phyloP scores from a whole-genome alignment of 64 coral and sea anemone species.

The Montipora foliosa region DNA sequence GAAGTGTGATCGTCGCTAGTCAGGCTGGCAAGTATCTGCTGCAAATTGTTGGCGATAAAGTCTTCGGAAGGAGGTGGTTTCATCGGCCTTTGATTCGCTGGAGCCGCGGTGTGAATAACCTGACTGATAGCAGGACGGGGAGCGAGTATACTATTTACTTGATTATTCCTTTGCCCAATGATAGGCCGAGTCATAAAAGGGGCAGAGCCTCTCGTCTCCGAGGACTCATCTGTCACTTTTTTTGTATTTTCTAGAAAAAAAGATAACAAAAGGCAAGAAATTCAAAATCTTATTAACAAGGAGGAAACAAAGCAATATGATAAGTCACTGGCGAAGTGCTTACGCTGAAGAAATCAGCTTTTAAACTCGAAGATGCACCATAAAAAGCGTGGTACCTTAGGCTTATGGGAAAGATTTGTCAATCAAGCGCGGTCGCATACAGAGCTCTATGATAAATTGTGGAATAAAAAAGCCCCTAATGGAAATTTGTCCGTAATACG shows the following conservation, averaged over 20 bases:
- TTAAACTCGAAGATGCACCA: no score
- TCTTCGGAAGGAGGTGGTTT: not conserved
- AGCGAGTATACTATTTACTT: not conserved
- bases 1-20: not conserved
- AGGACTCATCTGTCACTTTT: constrained; percentile 47
- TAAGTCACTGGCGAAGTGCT: no score
- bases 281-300: not conserved
- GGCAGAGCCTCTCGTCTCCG: constrained; percentile 18
- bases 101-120: not conserved
- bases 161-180: constrained; percentile 42
- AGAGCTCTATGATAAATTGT: no score
- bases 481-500: no score
- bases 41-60: constrained; percentile 44
- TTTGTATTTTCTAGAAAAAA: constrained; percentile 13
- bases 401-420: no score
- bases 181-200: constrained; percentile 25
- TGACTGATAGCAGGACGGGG: not conserved
- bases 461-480: no score
- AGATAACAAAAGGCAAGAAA: not conserved
- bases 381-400: no score
- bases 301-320: not conserved
- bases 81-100: not conserved
- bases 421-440: no score
- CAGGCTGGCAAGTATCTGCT: constrained; percentile 64
- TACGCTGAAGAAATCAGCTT: no score